Base-by-base conservation (phyloP, 2,888 invertebrate genomes). In the Yponomeuta cagnagella region DNA sequence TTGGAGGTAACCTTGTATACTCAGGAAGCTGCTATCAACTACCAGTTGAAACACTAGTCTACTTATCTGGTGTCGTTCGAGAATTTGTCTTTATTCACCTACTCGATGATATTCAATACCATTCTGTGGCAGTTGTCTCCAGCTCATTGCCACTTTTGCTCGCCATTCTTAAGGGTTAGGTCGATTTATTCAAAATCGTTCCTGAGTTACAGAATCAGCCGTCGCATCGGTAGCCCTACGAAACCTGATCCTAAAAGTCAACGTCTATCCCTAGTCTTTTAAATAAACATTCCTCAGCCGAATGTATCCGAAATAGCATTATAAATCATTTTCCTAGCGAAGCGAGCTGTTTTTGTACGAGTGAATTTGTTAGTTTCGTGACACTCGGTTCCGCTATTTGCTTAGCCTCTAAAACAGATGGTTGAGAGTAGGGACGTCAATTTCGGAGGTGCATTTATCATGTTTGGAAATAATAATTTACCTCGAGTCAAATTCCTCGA, bases 301-400 rank as follows among this genome's bases (percentile, higher is more conserved):
- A 84, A 84, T 84, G 86, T 85, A 89, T 89, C 88, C 88, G 77
- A 89, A 90, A 89, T 90, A 89, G 88, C 87, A 84, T 83, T 85
- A 90, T 92, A 89, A 92, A 92, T 92, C 90, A 92, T 89, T 85
- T 90, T 83, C 80, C 74, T 75, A 80, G 75, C 80, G 73, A 78
- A 77, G 78, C 75, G 75, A 76, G 76, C 76, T 84, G 88, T 90
- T 90, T 90, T 84, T 83, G 79, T 77, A 76, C 74, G 78, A 78
- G 70, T 68, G 73, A 89, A 90, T 91, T 88, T 88, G 90, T 91
- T 86, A 89, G 84, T 89, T 88, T 87, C 85, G 82, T 89, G 87
- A 89, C 91, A 88, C 88, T 89, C 90, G 89, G 92, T 92, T 92
- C 90, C 91, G 92, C 88, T 92, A 90, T 92, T 92, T 90, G 89